Base-by-base conservation (phyloP, 1,140 invertebrate genomes). In the Ceratina japonica region DNA sequence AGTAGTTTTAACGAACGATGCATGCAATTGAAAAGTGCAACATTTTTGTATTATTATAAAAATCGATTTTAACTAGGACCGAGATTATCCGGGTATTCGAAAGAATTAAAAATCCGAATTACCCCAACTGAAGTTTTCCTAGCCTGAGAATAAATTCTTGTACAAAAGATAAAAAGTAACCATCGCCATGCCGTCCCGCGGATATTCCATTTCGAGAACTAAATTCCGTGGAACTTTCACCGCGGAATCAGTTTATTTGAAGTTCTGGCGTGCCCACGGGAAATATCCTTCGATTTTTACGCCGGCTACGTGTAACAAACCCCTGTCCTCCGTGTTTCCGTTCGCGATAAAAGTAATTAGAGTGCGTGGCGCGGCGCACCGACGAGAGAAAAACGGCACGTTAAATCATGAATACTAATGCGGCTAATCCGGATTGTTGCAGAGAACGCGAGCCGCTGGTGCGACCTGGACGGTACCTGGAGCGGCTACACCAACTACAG, bases 361-460 rank as follows among this genome's bases (percentile, higher is more conserved):
- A 27, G 12, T 44, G 37, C 37, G 37, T 44, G 37, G 37, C 37
- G 37, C 10, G 37, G 10, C 5, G 2, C 18, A 22, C 0, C 22
- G 3, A 8, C 13, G n/a, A 20, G 24, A 16, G 27, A 24, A 52
- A 63, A 59, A 49, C 15, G 24, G 18, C 10, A 24, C 4, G 22
- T 31, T 62, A 62, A 52, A 64, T 31, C 31, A 12, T 20, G 22
- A 51, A 73, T 64, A 51, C 37, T 84, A 66, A 71, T 37, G 5
- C 3, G 15, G 15, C 15, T 58, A 37, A 80, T 75, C 65, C 24
- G n/a, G 52, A 18, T 70, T 15, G 62, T 88, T 89, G 0, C 93
- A 97, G 96, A 96, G 88, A 97, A 97, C 88, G 96, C 95, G 0
- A 95, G 94, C 7, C 94, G 95, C 62, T 91, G 93, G 59, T 97